Base-by-base conservation (phyloP, 2,888 invertebrate genomes). In the Nemotelus pantherinus region DNA sequence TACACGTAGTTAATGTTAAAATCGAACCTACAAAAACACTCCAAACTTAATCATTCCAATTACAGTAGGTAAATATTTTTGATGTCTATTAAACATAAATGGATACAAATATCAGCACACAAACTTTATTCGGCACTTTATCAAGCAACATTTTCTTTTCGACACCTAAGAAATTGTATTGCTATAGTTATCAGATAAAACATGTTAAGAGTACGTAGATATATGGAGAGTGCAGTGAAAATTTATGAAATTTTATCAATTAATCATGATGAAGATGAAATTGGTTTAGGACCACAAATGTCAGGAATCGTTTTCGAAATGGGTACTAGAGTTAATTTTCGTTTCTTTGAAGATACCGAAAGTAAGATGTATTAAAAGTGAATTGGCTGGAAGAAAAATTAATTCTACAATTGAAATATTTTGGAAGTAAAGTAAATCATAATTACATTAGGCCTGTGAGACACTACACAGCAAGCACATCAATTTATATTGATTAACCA, bases 61-160 rank as follows among this genome's bases (percentile, higher is more conserved):
- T 55, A 55, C 60, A 4, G 41, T 60, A 70, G 25, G 39, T n/a
- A n/a, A 55, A 45, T 55, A 55, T 55, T 70, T 70, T 70, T 50
- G 70, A 55, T 43, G 70, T 70, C 70, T 70, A 70, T 50, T 70
- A 70, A 5, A 43, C 53, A 70, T 70, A 55, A 41, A 70, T 70
- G 70, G 53, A 53, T 47, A 47, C 55, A 55, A 55, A 55, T 53
- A 70, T 43, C 53, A 67, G 70, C 70, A 70, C 70, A 70, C 41
- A 6, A 70, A 47, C 70, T 70, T 70, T 55, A 55, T 70, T 70
- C 47, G 70, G 70, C 70, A 70, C 70, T 25, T 55, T 65, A 65
- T 65, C 53, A 39, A 70, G 70, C 70, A 70, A 70, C 55, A 55
- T 70, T 70, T 70, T 70, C 55, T 55, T 55, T 70, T 70, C 41